A percentile compares a stretch with the other conserved stretches of the same genome.
These are phyloP conservation scores for Poeciliopsis presidionis DNA, from an alignment of 2,797 vertebrate species.

Conservation along the genomic window DNA sequence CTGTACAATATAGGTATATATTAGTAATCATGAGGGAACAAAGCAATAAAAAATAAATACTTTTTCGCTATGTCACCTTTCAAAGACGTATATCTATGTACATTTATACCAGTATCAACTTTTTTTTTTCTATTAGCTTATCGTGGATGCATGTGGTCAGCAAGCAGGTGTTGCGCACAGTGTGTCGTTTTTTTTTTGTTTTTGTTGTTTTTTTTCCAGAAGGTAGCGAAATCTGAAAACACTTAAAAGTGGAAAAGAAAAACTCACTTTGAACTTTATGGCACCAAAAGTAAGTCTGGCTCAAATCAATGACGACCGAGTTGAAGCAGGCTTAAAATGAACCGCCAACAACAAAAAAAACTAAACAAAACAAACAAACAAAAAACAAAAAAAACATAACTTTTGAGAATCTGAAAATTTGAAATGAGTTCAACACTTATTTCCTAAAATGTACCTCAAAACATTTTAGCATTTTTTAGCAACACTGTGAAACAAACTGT, in stretches of 20 bases:
- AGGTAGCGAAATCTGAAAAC: slow-evolving; percentile 47
- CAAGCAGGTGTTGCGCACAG: slow-evolving; percentile 77
- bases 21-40: slow-evolving; percentile 84
- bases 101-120: slow-evolving; percentile 82
- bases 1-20: slow-evolving; percentile 84
- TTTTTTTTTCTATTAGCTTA: slow-evolving; percentile 82
- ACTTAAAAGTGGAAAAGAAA: slow-evolving; percentile 12
- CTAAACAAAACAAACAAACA: too few relatives aligned
- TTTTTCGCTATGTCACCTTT: slow-evolving; percentile 90
- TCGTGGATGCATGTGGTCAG: slow-evolving; percentile 76
- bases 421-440: background rate
- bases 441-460: background rate
- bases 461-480: too few relatives aligned
- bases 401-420: background rate
- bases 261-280: slow-evolving; percentile 37
- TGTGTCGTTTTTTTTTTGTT: slow-evolving; percentile 48
- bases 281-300: slow-evolving; percentile 70
- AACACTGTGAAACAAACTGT: background rate
- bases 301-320: slow-evolving; percentile 45
- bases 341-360: background rate
- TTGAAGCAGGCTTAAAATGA: background rate
- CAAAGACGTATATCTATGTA: slow-evolving; percentile 84
- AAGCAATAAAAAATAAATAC: slow-evolving; percentile 95
- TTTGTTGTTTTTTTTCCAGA: slow-evolving; percentile 35
- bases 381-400: background rate